Percentiles rank a stretch among this genome's conserved stretches.
These are phyloP conservation scores for Hymenochirus boettgeri DNA, from an alignment of 2,113 vertebrate species.

Conservation along the genomic window DNA sequence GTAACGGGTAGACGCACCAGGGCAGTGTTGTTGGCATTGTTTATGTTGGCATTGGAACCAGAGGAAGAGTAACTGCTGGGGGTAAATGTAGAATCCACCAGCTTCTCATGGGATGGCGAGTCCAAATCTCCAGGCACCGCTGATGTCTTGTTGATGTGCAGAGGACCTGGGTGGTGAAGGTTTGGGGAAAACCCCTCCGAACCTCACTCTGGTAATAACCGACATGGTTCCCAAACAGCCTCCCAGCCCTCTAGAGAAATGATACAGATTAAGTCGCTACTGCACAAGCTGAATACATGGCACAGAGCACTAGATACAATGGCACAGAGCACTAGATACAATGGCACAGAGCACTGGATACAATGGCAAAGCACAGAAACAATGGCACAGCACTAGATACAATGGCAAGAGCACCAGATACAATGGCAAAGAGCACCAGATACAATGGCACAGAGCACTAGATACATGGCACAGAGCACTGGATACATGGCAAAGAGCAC, in stretches of 20 bases:
- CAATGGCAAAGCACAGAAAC: no score
- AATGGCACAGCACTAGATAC: no score
- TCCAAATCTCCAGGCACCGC: conserved; percentile 80
- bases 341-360: no score
- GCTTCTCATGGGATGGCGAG: conserved; percentile 90
- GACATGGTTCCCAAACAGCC: conserved; percentile 94
- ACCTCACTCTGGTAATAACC: conserved; percentile 91
- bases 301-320: no score
- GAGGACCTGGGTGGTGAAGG: conserved; percentile 91
- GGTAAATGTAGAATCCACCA: conserved; percentile 96
- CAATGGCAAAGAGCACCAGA: no score
- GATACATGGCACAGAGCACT: no score
- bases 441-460: no score
- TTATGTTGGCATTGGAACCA: conserved; percentile 96
- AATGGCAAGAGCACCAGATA: no score
- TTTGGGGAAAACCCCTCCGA: conserved; percentile 85
- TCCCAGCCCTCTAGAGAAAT: conserved; percentile 77
- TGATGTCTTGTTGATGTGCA: conserved; percentile 90
- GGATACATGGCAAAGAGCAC: no score
- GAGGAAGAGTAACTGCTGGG: conserved; percentile 95
- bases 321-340: no score
- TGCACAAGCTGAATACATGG: no score
- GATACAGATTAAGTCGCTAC: conserved; percentile 29
- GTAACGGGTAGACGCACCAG: conserved; percentile 73
- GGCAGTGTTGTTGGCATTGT: conserved; percentile 96